Evolutionary conservation across 2,797 vertebrate genomes (phyloP).

Genomic region (Pempheris klunzingeri): DNA sequence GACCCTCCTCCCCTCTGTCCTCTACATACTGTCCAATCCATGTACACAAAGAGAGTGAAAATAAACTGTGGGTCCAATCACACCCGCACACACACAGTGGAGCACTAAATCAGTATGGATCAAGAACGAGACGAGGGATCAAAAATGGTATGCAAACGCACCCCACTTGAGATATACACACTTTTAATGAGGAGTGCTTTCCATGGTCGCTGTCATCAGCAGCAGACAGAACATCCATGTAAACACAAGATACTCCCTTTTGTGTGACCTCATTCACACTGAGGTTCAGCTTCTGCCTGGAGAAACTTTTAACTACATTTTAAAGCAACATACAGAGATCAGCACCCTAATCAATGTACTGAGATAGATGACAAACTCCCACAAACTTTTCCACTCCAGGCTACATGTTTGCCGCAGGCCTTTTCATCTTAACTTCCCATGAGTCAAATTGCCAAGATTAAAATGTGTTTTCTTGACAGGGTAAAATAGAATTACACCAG

Average conservation of each 20-base stretch:
- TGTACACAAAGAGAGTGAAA: conserved; percentile 82
- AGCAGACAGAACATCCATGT: conserved; percentile 43
- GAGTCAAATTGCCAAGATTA: conserved; percentile 66
- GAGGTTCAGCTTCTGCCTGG: conserved; percentile 18
- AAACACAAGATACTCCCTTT: conserved; percentile 60
- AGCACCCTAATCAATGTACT: conserved; percentile 20
- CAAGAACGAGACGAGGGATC: conserved; percentile 70
- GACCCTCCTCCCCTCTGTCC: conserved; percentile 77
- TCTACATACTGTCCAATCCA: conserved; percentile 77
- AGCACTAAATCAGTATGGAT: conserved; percentile 76
- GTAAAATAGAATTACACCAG: conserved; percentile 60
- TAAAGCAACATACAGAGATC: conserved; percentile 30
- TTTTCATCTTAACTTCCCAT: conserved; percentile 63
- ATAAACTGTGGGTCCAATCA: conserved; percentile 77
- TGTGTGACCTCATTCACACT: conserved; percentile 47
- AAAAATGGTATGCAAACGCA: conserved; percentile 74
- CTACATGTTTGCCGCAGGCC: conserved; percentile 43
- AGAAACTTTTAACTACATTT: conserved; percentile 15
- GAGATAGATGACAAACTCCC: conserved; percentile 51
- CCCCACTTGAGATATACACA: conserved; percentile 65
- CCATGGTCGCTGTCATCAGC: conserved; percentile 53
- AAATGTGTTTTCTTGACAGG: conserved; percentile 66
- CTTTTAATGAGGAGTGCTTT: conserved; percentile 69
- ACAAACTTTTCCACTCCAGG: conserved; percentile 38
- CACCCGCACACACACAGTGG: conserved; percentile 51